These are phyloP conservation scores for Cryptocheilus praepositus DNA, from an alignment of 2,888 invertebrate genomes.

Conservation along the genomic window DNA sequence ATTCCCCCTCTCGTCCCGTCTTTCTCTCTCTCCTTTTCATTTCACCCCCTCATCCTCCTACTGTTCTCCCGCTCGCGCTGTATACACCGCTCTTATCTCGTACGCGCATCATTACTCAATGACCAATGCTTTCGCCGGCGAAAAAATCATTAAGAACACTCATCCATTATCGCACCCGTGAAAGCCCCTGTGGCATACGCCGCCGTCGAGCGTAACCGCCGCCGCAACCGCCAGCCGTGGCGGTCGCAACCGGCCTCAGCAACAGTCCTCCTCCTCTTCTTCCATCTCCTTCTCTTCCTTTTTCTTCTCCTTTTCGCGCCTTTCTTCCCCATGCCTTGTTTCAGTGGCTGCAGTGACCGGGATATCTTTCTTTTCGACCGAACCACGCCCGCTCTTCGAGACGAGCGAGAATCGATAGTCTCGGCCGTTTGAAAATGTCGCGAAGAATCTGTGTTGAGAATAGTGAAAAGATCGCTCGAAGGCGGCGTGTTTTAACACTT, in stretches of 20 bases:
- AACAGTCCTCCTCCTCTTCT: not conserved
- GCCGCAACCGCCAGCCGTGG: constrained; percentile 16
- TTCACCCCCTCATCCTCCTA: constrained; percentile 6
- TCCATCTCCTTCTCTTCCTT: not conserved
- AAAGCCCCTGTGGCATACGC: constrained; percentile 48
- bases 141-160: constrained; percentile 66
- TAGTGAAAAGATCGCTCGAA: no score
- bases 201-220: constrained; percentile 1
- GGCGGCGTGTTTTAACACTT: no score
- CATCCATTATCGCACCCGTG: constrained; percentile 58
- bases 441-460: no score
- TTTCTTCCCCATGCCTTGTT: constrained; percentile 28
- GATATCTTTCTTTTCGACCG: constrained; percentile 55
- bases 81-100: constrained; percentile 56
- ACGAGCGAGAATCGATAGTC: constrained; percentile 49
- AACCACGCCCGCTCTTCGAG: constrained; percentile 46
- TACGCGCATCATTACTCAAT: constrained; percentile 66
- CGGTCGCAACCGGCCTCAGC: not conserved
- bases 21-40: constrained; percentile 12
- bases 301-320: not conserved
- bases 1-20: constrained; percentile 13
- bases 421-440: not conserved
- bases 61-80: constrained; percentile 17
- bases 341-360: constrained; percentile 50
- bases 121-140: constrained; percentile 55